Conservation (phyloP, 2,113 vertebrate species). For the Cyphomyrus plagiostoma region DNA sequence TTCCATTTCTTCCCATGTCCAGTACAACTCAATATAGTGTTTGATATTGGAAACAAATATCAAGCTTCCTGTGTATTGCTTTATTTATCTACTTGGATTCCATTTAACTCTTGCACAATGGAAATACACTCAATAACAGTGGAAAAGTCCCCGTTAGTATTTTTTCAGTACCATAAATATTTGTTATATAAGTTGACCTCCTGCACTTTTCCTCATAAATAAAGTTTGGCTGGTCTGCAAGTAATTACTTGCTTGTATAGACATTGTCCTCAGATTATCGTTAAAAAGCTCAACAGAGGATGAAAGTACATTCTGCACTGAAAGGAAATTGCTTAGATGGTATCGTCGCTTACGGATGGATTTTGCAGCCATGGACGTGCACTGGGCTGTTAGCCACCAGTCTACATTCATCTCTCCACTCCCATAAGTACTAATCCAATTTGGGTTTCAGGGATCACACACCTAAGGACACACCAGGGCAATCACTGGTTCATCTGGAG, state of each 20-base stretch:
- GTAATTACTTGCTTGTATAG: not conserved
- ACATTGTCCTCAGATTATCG: not conserved
- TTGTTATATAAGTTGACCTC: not conserved
- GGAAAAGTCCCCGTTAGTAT: not conserved
- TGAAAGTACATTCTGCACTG: not conserved
- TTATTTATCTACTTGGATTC: not conserved
- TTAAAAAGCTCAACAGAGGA: not conserved
- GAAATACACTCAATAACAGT: not conserved
- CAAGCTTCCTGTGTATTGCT: not conserved
- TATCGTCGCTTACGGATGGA: not conserved
- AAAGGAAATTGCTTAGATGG: conserved; percentile 7
- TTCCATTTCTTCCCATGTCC: not conserved
- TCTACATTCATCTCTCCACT: not conserved
- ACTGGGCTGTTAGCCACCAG: not conserved
- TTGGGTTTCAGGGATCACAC: not conserved
- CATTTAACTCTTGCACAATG: not conserved
- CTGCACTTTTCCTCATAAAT: not conserved
- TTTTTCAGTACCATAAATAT: not conserved
- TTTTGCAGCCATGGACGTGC: not conserved
- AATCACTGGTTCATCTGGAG: not conserved
- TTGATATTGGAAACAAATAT: not conserved
- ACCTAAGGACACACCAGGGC: not conserved
- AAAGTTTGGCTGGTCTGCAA: not conserved
- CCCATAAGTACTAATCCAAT: not conserved
- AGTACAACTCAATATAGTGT: not conserved